A percentile compares a stretch with the other conserved stretches of the same genome.
Conservation (phyloP, 2,888 invertebrate genomes). For the Furcula furcula region DNA sequence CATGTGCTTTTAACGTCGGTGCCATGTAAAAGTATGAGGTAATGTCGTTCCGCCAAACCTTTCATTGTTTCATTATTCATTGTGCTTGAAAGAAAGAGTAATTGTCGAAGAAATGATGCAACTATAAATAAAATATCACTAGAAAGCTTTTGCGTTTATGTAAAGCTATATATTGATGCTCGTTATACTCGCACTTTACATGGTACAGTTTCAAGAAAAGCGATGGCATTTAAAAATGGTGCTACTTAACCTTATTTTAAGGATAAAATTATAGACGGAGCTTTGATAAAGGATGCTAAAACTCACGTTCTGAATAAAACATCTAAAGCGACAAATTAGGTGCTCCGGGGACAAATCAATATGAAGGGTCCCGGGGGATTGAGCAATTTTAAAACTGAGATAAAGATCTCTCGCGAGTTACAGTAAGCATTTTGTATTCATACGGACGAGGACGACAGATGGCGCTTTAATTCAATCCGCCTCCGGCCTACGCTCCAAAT, state of each 20-base stretch:
- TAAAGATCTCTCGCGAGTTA: constrained; percentile 72
- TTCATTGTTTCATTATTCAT: constrained; percentile 60
- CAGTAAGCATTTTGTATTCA: constrained; percentile 78
- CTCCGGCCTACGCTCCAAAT: constrained; percentile 78
- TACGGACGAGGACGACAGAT: constrained; percentile 77
- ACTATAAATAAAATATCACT: constrained; percentile 56
- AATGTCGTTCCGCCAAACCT: constrained; percentile 65
- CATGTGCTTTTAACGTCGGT: constrained; percentile 66
- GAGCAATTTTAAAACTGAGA: constrained; percentile 80
- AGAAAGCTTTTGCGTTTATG: constrained; percentile 30
- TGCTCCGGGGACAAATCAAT: constrained; percentile 74
- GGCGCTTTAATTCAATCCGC: constrained; percentile 79
- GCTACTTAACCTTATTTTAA: too few relatives aligned
- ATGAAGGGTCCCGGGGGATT: constrained; percentile 67
- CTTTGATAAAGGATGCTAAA: constrained; percentile 45
- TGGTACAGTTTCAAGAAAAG: neutral
- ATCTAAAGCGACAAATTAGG: constrained; percentile 69
- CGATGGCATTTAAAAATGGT: neutral
- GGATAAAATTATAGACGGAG: constrained; percentile 12
- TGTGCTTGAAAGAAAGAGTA: constrained; percentile 54
- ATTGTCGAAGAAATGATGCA: constrained; percentile 47
- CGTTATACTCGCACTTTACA: neutral
- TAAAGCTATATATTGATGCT: too few relatives aligned
- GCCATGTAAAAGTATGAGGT: constrained; percentile 59
- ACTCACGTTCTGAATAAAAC: constrained; percentile 64